These are phyloP conservation scores for Bufo gargarizans DNA, from an alignment of 2,113 vertebrate genomes.

Conservation along the genomic window DNA sequence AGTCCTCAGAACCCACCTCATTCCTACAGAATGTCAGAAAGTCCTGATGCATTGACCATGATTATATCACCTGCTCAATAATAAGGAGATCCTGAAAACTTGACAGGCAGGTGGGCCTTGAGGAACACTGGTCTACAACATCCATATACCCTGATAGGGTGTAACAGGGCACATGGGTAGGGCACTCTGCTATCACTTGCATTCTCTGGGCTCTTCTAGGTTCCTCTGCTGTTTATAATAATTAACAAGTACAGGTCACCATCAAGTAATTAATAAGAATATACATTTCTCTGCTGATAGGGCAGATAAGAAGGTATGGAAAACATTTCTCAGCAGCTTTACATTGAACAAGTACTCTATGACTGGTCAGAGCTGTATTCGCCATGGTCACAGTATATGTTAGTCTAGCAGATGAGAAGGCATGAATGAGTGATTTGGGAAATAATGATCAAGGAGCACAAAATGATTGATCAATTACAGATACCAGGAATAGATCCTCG, in stretches of 20 bases:
- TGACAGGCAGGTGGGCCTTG: too few relatives aligned
- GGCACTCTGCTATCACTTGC: background rate
- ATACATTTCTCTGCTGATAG: background rate
- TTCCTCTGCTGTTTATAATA: background rate
- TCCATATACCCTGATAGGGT: too few relatives aligned
- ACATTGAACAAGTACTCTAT: background rate
- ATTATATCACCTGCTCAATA: too few relatives aligned
- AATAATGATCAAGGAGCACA: slow-evolving; percentile 40
- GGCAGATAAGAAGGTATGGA: background rate
- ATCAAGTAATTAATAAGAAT: background rate
- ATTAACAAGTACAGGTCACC: background rate
- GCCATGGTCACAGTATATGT: slow-evolving; percentile 28
- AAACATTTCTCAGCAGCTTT: background rate
- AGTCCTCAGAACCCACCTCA: too few relatives aligned
- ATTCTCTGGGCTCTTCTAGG: background rate
- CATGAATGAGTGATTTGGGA: slow-evolving; percentile 43
- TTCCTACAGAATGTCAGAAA: too few relatives aligned
- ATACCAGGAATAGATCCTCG: slow-evolving; percentile 6
- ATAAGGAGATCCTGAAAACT: too few relatives aligned
- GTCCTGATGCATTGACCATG: too few relatives aligned
- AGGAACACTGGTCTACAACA: too few relatives aligned
- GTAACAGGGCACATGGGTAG: too few relatives aligned
- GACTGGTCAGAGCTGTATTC: background rate
- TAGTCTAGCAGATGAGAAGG: slow-evolving; percentile 50
- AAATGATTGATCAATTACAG: slow-evolving; percentile 37